Conservation (phyloP, 2,113 vertebrate species). For the Agapornis roseicollis region DNA sequence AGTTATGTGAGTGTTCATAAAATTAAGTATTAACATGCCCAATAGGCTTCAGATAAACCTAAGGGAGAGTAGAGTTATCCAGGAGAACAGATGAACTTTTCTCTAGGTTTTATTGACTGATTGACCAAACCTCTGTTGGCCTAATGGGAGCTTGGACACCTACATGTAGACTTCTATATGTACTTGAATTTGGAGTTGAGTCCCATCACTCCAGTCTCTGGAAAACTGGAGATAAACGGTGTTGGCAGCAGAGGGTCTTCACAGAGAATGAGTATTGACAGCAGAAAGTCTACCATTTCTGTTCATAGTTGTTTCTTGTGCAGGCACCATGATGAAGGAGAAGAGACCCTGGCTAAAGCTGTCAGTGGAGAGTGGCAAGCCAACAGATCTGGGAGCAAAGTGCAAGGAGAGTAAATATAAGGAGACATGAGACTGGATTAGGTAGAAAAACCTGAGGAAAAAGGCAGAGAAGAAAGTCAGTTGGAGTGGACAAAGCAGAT, state of each 20-base stretch:
- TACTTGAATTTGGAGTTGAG: not conserved
- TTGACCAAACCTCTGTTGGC: not conserved
- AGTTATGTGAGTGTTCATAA: not conserved
- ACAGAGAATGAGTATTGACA: not conserved
- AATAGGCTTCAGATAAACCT: not conserved
- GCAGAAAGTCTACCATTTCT: not conserved
- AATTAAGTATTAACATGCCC: not conserved
- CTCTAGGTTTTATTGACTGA: not conserved
- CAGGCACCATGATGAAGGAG: not conserved
- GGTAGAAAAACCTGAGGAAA: not conserved
- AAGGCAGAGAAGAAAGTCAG: not conserved
- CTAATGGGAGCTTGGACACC: not conserved
- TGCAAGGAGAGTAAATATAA: not conserved
- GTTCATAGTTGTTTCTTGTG: not conserved
- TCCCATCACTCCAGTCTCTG: not conserved
- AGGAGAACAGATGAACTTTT: not conserved
- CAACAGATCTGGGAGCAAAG: not conserved
- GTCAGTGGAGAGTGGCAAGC: not conserved
- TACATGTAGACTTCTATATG: not conserved
- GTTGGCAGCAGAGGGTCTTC: slow-evolving; percentile 31
- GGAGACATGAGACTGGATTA: not conserved
- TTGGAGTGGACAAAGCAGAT: not conserved
- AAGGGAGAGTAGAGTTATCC: not conserved
- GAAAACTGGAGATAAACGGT: slow-evolving; percentile 13
- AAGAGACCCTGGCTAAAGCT: not conserved